Base-by-base conservation (phyloP, 2,797 vertebrate genomes). In the Natrix natrix region DNA sequence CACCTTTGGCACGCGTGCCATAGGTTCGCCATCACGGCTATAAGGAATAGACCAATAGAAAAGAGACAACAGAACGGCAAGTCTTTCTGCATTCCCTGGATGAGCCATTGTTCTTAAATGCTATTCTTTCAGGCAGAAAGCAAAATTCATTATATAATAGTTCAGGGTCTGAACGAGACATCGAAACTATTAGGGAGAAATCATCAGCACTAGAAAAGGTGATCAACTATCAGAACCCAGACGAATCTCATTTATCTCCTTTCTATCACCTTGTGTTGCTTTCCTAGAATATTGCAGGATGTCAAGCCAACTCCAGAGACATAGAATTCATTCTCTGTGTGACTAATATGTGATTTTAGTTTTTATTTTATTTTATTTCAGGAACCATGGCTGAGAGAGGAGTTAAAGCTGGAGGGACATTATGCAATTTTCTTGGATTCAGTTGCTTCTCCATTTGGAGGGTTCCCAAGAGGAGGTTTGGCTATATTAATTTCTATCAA, bases 321-420 rank as follows among this genome's bases (percentile, higher is more conserved):
- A 22, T 24, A 83, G 37, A 83, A 83, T 48, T 12, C 20, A 83
- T 83, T 83, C 37, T 24, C 20, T 48, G 74, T 43, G 10, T 83
- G 20, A 83, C 74, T 11, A 11, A 83, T 48, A 60, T 83, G 48
- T 83, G 17, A 78, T 43, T 78, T 78, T 5, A 78, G n/a, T 43
- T 78, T 43, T 78, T 17, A 83, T 43, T 83, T 83, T 24, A 83
- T 83, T 83, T 83, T 48, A 83, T 83, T 83, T 10, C 37, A 83
- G 74, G 74, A 83, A 83, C 48, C 37, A 24, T 83, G 74, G 37
- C 37, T 91, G 94, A 94, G 91, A 94, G 61, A 92, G 90, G 92
- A 59, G 10, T 5, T 57, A 94, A 74, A 83, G 69, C n/a, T 60
- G 74, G 86, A 17, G 78, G 86, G 92, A 87, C 94, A 94, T 93